Evolutionary conservation across 2,113 vertebrate species (phyloP), one percentile per base, ranked within the genome.

Genomic region (Zosterops pallidus): DNA sequence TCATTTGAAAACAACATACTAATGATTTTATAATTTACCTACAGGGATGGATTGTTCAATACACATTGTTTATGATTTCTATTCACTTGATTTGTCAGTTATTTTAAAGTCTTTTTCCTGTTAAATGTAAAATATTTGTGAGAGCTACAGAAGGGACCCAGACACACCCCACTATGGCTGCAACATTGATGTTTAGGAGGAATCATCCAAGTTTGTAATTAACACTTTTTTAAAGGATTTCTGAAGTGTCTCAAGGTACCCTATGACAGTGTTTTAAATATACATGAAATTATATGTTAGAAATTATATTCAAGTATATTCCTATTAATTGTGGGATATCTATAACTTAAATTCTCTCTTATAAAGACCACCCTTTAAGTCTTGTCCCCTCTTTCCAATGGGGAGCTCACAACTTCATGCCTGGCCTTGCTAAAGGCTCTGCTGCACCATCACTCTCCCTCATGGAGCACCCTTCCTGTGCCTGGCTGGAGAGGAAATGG

Each of bases 381-480:
- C 19, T 57, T 75, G 20, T 23, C 17, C 29, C 56, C 14, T 35
- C 41, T 81, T 92, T 90, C 67, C 1, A 0, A 35, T 5, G 41
- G 17, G 67, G 82, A 83, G 41, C 24, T 82, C 25, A 53, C n/a
- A 80, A 21, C 49, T 90, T 83, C 59, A 26, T 78, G 22, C 20
- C 56, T 85, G 70, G 31, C 55, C 37, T 88, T 74, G 35, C 37
- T 82, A 33, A 5, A 12, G 50, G 35, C 53, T 80, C 46, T 83
- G 79, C 83, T 64, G 53, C 68, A 50, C 17, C 2, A 4, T 42
- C 41, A 23, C 7, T 80, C 59, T 52, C 2, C 3, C 49, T 80
- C 5, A 5, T 0, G 0, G n/a, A 82, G 68, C 46, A 77, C 59
- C n/a, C 12, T 53, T 70, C 25, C 50, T 18, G 42, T 1, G 2